Base-by-base conservation (phyloP, 37 sponge, comb jelly and placozoan species). In the Agelas oroides region DNA sequence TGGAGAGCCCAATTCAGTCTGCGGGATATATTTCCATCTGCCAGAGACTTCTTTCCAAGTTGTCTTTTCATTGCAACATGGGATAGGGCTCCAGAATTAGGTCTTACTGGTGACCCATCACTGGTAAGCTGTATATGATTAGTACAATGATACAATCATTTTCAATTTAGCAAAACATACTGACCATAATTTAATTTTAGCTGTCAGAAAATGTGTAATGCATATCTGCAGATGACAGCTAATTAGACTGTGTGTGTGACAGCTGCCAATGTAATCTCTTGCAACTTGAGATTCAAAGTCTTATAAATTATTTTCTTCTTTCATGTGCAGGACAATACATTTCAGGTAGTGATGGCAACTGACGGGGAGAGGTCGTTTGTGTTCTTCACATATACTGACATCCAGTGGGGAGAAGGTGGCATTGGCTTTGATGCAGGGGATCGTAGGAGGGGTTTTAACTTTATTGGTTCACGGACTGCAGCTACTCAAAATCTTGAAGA, bases 261-360 rank as follows among this genome's bases (percentile, higher is more conserved):
- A n/a, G n/a, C n/a, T n/a, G n/a, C n/a, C n/a, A n/a, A n/a, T n/a
- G n/a, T n/a, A n/a, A n/a, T n/a, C n/a, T n/a, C n/a, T n/a, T n/a
- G n/a, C n/a, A n/a, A n/a, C n/a, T n/a, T n/a, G n/a, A 1, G 11
- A 71, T 41, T n/a, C n/a, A n/a, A n/a, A n/a, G n/a, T n/a, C n/a
- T n/a, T 35, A 5, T 2, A 39, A 19, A 5, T 71, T 46, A 24
- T 31, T 33, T 13, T 31, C 17, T 27, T 11, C n/a, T n/a, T n/a
- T n/a, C n/a, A n/a, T n/a, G n/a, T 73, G 24, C 35, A 76, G 77
- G 54, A 5, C 14, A 76, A 76, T 60, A 20, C 84, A 23, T 63
- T 73, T 36, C 63, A 69, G 41, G 63, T 57, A 32, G 74, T 83
- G 13, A 59, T 83, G 24, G 60, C 76, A 39, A 73, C 74, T 35